phyloP scores from a whole-genome alignment of 2,888 invertebrate genomes.

The Kuschelorhynchus macadamiae region DNA sequence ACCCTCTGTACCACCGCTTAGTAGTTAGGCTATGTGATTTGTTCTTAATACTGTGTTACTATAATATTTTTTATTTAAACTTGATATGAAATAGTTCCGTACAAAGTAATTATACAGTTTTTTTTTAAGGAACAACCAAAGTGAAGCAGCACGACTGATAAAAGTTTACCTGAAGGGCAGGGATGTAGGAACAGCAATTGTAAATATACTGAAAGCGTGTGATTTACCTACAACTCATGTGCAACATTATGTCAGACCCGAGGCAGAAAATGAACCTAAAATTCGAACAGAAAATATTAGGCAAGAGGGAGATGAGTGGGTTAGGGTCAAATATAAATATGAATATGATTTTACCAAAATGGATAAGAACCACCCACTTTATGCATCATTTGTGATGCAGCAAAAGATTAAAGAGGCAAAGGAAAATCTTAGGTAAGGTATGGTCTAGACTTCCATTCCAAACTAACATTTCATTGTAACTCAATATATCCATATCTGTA shows the following conservation, averaged over 20 bases:
- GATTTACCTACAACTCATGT: constrained; percentile 90
- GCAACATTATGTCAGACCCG: constrained; percentile 67
- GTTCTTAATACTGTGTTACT: too few species aligned
- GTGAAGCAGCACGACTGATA: constrained; percentile 79
- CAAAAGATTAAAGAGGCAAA: constrained; percentile 68
- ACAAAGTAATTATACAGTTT: too few species aligned
- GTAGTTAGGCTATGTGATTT: too few species aligned
- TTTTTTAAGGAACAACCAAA: constrained; percentile 53
- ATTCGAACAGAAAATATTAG: constrained; percentile 25
- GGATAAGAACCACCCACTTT: constrained; percentile 71
- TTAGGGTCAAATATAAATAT: constrained; percentile 53
- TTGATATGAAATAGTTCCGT: too few species aligned
- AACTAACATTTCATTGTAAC: too few species aligned
- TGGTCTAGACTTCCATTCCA: too few species aligned
- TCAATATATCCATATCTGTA: too few species aligned
- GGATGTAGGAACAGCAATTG: constrained; percentile 80
- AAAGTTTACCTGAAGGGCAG: constrained; percentile 79
- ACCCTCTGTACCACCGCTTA: too few species aligned
- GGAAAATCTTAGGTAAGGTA: constrained; percentile 59
- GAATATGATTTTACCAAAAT: constrained; percentile 64
- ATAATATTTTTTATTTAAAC: too few species aligned
- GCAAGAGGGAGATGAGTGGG: constrained; percentile 41
- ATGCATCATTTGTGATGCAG: constrained; percentile 70
- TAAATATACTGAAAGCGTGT: constrained; percentile 84
- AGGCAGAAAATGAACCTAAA: not conserved